Conservation (phyloP, 2,113 vertebrate genomes). For the Castor canadensis region DNA sequence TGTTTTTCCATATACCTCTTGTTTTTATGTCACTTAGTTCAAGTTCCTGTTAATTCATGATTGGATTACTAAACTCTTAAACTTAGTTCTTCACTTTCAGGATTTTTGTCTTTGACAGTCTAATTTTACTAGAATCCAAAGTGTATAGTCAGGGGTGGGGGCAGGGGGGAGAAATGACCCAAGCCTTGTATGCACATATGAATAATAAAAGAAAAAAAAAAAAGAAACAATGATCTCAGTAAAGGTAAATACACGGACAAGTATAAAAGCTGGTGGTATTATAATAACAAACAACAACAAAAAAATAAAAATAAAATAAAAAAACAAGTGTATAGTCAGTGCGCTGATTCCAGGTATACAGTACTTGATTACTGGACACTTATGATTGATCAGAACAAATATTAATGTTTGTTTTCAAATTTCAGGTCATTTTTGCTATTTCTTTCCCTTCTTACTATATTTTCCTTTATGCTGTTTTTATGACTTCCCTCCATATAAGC, state of each 20-base stretch:
- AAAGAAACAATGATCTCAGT: too few species aligned
- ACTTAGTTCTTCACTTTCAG: background rate
- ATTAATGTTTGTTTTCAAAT: background rate
- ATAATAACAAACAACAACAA: too few species aligned
- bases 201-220: too few species aligned
- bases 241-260: too few species aligned
- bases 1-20: background rate
- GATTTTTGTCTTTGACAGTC: background rate
- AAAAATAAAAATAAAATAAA: too few species aligned
- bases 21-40: background rate
- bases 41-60: background rate
- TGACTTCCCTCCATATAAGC: background rate
- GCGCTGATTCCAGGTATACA: background rate
- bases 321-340: background rate
- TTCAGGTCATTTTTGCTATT: background rate
- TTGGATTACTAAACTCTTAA: background rate
- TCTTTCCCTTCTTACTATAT: background rate
- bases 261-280: too few species aligned
- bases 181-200: too few species aligned
- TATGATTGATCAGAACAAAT: background rate
- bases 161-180: too few species aligned
- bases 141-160: too few species aligned
- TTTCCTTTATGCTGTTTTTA: background rate
- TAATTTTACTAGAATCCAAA: background rate
- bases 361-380: background rate